Conservation (phyloP, 2,888 invertebrate species). For the Aquatica leii region DNA sequence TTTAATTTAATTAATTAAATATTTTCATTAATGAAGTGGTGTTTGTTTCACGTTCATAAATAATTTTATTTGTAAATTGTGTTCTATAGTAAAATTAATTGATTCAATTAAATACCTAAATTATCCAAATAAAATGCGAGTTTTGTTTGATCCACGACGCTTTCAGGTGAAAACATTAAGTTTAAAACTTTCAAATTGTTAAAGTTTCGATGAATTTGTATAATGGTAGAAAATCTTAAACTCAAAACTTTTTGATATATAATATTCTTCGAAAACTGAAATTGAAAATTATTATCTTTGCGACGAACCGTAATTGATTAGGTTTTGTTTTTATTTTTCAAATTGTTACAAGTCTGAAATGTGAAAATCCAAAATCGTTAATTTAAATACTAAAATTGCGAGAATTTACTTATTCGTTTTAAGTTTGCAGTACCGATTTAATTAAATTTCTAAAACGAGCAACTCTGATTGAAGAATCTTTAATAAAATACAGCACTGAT, state of each 20-base stretch:
- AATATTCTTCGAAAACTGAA: not conserved
- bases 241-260: constrained; percentile 1
- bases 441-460: not conserved
- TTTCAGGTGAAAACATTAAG: not conserved
- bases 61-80: too few relatives aligned
- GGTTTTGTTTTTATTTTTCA: not conserved
- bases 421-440: not conserved
- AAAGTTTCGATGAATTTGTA: not conserved
- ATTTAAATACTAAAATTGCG: not conserved
- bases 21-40: too few relatives aligned
- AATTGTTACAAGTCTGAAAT: too few relatives aligned
- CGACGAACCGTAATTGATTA: not conserved
- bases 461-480: not conserved
- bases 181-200: not conserved
- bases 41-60: too few relatives aligned
- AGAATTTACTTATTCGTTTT: too few relatives aligned
- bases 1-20: too few relatives aligned
- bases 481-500: not conserved
- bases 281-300: not conserved
- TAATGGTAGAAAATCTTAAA: not conserved
- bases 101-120: too few relatives aligned
- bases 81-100: too few relatives aligned
- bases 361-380: not conserved
- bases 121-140: too few relatives aligned
- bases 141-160: not conserved